Evolutionary conservation across 2,888 invertebrate genomes (phyloP).

Genomic region (Petrolisthes cinctipes): DNA sequence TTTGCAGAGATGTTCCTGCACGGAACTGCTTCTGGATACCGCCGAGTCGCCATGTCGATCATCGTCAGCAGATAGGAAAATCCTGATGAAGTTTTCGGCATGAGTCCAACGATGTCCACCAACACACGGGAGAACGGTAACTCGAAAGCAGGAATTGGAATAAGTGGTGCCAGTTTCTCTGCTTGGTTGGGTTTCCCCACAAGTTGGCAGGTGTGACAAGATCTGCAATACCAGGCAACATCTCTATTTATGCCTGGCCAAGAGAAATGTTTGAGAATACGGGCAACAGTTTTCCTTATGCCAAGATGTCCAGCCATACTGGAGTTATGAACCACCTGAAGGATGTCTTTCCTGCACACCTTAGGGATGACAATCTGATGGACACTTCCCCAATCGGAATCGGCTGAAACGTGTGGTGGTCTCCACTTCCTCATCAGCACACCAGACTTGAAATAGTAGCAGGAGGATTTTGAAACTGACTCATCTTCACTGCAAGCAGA

Average conservation of each 20-base stretch:
- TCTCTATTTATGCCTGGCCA: not conserved
- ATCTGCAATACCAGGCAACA: not conserved
- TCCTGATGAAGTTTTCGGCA: not conserved
- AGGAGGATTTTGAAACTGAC: not conserved
- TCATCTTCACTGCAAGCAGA: not conserved
- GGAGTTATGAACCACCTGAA: not conserved
- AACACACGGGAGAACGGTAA: not conserved
- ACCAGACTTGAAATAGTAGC: not conserved
- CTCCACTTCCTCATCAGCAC: slow-evolving; percentile 2
- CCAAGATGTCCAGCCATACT: slow-evolving; percentile 3
- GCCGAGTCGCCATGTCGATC: not conserved
- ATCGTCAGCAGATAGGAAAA: slow-evolving; percentile 1
- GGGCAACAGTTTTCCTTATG: not conserved
- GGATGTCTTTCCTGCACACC: not conserved
- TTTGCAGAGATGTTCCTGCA: not conserved
- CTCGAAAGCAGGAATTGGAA: slow-evolving; percentile 2
- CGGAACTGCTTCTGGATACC: slow-evolving; percentile 25
- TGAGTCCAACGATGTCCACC: not conserved
- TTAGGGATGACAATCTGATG: slow-evolving; percentile 2
- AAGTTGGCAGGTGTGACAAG: slow-evolving; percentile 12
- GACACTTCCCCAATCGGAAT: not conserved
- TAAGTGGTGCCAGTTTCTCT: not conserved
- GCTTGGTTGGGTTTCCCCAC: slow-evolving; percentile 1
- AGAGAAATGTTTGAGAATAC: not conserved
- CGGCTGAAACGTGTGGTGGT: not conserved